Evolutionary conservation across 2,797 vertebrate genomes (phyloP), one percentile per base, ranked within the genome.

Genomic region (Triplophysa yarkandensis): DNA sequence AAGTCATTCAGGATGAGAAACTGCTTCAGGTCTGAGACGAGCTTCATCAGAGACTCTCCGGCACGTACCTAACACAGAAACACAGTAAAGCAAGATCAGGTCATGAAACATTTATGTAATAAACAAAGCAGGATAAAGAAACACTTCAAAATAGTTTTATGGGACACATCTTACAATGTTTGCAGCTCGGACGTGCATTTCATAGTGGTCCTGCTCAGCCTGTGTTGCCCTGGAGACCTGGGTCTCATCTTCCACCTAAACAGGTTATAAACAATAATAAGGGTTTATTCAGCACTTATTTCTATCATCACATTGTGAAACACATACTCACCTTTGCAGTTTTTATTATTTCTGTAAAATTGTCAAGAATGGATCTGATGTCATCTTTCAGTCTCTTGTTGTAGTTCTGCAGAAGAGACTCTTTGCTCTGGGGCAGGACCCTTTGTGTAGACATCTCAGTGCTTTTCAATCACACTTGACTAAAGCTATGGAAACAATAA

Each of bases 381-480:
- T 98, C 98, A 25, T 99, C 98, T 77, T 96, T 97, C n/a, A 99
- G 92, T 27, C 97, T 93, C 84, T 98, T 99, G 89, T 98, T 99
- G 91, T 98, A 99, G 34, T 94, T 98, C 89, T 98, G 98, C 7
- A 99, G 90, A 61, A 99, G 89, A 0, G 93, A 91, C 88, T 99
- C 98, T 86, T 98, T 99, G 83, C 97, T 98, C 84, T 98, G 96
- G 0, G 97, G 93, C 50, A 98, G 90, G 0, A 91, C 95, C 55
- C 98, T 88, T 75, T 94, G 93, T 71, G 92, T 91, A 1, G 96
- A 91, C 97, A 99, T 98, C 21, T 55, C 34, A 27, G 27, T 23
- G 13, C 4, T 6, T 19, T 11, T 44, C 14, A 17, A 46, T 46
- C 46, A 68, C 68, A 27, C 44, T 41, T 9, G 32, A 44, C 23